phyloP scores from a whole-genome alignment of 1,140 invertebrate species.

The Panulirus ornatus region DNA sequence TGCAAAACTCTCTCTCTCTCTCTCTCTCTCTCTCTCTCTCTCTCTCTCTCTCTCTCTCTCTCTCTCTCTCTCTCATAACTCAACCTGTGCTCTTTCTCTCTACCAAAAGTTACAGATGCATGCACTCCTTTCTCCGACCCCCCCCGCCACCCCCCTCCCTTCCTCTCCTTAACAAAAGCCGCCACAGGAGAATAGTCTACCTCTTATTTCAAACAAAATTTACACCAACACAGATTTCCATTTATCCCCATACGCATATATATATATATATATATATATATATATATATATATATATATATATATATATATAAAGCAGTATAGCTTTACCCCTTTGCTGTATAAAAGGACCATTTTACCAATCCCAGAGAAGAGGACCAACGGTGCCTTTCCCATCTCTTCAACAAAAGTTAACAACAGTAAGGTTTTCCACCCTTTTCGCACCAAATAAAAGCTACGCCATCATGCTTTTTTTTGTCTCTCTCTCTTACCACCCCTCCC shows the following conservation, averaged over 20 bases:
- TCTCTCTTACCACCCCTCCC: conserved; percentile 11
- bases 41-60: not conserved
- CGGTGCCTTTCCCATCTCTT: conserved; percentile 11
- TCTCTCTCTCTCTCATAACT: not conserved
- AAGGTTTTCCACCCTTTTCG: not conserved
- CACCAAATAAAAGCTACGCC: not conserved
- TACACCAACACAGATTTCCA: not conserved
- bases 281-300: not conserved
- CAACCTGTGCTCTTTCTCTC: not conserved
- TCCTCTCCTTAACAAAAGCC: conserved; percentile 28
- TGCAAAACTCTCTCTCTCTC: not conserved
- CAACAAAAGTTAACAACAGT: conserved; percentile 12
- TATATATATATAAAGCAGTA: not conserved
- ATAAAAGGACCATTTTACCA: too few species aligned
- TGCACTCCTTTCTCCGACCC: not conserved
- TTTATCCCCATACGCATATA: not conserved
- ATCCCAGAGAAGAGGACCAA: too few species aligned
- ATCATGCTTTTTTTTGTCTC: too few species aligned
- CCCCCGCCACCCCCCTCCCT: not conserved
- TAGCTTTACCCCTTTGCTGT: too few species aligned
- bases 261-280: too few species aligned
- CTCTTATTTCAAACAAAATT: not conserved
- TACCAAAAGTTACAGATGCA: not conserved
- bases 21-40: conserved; percentile 15
- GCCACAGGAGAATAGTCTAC: not conserved